phyloP scores from a whole-genome alignment of 2,113 vertebrate species.

The Spermophilus dauricus region DNA sequence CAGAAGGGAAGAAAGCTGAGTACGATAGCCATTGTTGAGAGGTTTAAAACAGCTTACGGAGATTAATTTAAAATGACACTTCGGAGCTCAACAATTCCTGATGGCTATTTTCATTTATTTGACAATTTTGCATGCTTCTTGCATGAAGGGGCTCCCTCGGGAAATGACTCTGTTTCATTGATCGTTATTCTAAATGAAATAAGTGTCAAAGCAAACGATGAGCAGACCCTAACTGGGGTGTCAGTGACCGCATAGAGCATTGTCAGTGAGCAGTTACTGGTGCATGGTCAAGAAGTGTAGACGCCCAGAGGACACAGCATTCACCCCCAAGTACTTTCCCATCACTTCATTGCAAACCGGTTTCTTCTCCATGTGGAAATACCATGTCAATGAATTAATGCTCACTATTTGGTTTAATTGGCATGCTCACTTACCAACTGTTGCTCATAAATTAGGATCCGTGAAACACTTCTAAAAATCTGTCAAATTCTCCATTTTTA shows the following conservation, averaged over 20 bases:
- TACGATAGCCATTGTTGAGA: constrained; percentile 61
- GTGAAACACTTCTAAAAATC: constrained; percentile 58
- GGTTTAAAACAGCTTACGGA: constrained; percentile 65
- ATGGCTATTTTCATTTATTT: constrained; percentile 85
- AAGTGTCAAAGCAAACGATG: constrained; percentile 75
- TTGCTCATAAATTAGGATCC: constrained; percentile 67
- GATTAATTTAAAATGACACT: constrained; percentile 85
- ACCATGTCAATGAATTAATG: constrained; percentile 1
- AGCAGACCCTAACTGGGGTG: constrained; percentile 69
- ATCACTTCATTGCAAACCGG: not conserved
- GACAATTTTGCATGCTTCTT: constrained; percentile 85
- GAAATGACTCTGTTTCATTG: constrained; percentile 76
- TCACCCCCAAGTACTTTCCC: constrained; percentile 32
- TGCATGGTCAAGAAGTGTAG: constrained; percentile 1
- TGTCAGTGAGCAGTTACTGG: constrained; percentile 76
- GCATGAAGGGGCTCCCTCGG: constrained; percentile 71
- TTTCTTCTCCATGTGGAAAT: not conserved
- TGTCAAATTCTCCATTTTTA: constrained; percentile 67
- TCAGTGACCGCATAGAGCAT: constrained; percentile 63
- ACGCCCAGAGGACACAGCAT: not conserved
- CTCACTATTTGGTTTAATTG: constrained; percentile 55
- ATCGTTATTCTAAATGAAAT: constrained; percentile 84
- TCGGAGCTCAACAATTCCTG: constrained; percentile 68
- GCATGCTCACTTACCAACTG: constrained; percentile 63
- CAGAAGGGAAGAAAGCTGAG: constrained; percentile 60